phyloP scores from a whole-genome alignment of 1,140 invertebrate genomes.

The Dendrolimus punctatus region DNA sequence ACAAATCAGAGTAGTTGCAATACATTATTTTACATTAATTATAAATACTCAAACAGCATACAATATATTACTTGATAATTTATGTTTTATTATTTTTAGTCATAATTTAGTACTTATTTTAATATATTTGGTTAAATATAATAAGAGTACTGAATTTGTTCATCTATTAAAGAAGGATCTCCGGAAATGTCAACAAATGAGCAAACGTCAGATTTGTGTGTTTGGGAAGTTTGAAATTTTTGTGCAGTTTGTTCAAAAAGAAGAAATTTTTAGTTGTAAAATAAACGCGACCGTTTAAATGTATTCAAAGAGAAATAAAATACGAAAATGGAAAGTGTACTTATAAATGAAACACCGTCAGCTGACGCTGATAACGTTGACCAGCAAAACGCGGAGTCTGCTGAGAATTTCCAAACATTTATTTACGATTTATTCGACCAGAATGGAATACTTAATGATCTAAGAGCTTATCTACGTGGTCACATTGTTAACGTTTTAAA shows the following conservation, averaged over 20 bases:
- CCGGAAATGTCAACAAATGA: conserved; percentile 45
- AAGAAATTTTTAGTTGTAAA: neutral
- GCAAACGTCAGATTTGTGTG: conserved; percentile 30
- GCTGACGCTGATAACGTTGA: conserved; percentile 12
- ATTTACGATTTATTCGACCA: conserved; percentile 72
- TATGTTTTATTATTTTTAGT: neutral
- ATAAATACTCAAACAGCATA: too few species aligned
- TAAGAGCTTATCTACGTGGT: conserved; percentile 69
- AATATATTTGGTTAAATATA: neutral
- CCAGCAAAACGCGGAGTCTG: conserved; percentile 29
- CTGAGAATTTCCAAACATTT: conserved; percentile 71
- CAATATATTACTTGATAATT: neutral
- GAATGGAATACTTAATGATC: conserved; percentile 70
- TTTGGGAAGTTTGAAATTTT: conserved; percentile 54
- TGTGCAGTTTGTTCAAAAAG: conserved; percentile 15
- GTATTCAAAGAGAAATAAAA: conserved; percentile 9
- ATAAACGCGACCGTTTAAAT: too few species aligned
- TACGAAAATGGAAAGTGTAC: conserved; percentile 22
- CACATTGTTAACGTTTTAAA: conserved; percentile 72
- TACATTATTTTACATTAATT: neutral
- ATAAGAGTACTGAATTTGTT: neutral
- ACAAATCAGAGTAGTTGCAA: neutral
- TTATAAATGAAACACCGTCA: conserved; percentile 9
- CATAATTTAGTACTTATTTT: neutral
- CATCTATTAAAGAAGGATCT: conserved; percentile 7